Conservation (phyloP, 1,140 invertebrate species). For the Arion vulgaris region DNA sequence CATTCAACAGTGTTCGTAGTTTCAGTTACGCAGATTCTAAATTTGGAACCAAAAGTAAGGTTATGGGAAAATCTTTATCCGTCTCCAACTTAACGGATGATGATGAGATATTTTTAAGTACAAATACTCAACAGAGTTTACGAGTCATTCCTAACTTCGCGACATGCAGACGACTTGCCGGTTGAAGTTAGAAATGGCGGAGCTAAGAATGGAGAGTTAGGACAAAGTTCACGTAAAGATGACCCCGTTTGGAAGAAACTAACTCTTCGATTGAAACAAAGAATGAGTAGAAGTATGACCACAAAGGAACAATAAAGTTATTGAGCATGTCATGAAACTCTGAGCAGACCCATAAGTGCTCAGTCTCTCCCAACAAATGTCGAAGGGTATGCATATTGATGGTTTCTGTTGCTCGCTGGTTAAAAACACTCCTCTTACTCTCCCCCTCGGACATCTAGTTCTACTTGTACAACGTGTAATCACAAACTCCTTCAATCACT, state of each 20-base stretch:
- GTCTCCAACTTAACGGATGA: background rate
- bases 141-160: constrained; percentile 40
- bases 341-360: too few species aligned
- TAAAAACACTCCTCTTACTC: too few species aligned
- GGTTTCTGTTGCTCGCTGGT: too few species aligned
- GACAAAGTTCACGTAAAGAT: background rate
- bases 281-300: background rate
- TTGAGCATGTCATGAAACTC: too few species aligned
- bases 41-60: constrained; percentile 29
- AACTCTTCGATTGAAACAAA: constrained; percentile 17
- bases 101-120: constrained; percentile 31
- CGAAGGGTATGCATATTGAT: too few species aligned
- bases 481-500: too few species aligned
- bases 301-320: constrained; percentile 8
- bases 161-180: constrained; percentile 21
- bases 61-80: background rate
- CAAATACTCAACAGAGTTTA: constrained; percentile 31
- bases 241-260: constrained; percentile 42
- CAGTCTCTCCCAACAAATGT: too few species aligned
- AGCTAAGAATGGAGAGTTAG: background rate
- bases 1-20: constrained; percentile 33
- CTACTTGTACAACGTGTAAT: too few species aligned
- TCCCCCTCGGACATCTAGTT: too few species aligned
- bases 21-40: constrained; percentile 50
- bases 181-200: background rate